A percentile compares a stretch with the other conserved stretches of the same genome.
Evolutionary conservation across 2,113 vertebrate genomes (phyloP).

Genomic region (Elanoides forficatus): DNA sequence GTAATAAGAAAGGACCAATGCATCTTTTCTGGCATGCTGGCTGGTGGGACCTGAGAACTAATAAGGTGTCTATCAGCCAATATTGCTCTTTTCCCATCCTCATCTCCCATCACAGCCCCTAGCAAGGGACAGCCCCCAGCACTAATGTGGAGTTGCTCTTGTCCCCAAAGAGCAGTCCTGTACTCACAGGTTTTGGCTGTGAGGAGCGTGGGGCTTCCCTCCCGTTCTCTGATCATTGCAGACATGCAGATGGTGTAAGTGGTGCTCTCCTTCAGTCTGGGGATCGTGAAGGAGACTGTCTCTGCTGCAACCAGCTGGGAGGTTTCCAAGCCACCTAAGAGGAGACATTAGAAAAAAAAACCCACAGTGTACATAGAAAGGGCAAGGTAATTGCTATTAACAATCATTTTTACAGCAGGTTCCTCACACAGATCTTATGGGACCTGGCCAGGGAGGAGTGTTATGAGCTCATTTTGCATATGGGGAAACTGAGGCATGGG

Average conservation of each 20-base stretch:
- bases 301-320: constrained; percentile 68
- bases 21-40: neutral
- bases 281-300: constrained; percentile 67
- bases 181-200: constrained; percentile 82
- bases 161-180: accelerated
- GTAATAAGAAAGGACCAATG: neutral
- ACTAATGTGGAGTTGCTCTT: neutral
- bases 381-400: neutral
- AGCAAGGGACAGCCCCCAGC: neutral
- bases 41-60: neutral
- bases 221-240: constrained; percentile 56
- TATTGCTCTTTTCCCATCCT: neutral
- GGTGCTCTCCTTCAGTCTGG: constrained; percentile 73
- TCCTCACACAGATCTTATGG: neutral
- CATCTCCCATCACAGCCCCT: neutral
- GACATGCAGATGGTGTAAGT: constrained; percentile 81
- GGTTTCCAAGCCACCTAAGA: constrained; percentile 75
- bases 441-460: neutral
- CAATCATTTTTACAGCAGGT: neutral
- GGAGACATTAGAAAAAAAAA: neutral
- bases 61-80: neutral
- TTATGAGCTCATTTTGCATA: neutral
- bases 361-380: accelerated
- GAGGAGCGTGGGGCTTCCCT: constrained; percentile 75
- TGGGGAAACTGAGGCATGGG: neutral